These are phyloP conservation scores for Drosophila micromelanica DNA, from an alignment of 1,140 invertebrate genomes.

Conservation along the genomic window DNA sequence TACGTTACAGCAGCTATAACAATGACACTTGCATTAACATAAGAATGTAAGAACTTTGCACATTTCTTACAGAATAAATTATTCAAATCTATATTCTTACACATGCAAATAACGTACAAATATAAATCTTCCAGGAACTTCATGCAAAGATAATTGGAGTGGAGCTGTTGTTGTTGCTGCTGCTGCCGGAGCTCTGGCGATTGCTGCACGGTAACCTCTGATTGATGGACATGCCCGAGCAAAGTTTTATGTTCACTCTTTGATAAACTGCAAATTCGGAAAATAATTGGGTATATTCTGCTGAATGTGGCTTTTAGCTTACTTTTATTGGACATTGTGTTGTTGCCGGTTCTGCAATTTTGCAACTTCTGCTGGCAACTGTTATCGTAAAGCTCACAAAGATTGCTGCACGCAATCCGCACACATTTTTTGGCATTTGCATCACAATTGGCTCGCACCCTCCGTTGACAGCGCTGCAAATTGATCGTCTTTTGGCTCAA, in stretches of 20 bases:
- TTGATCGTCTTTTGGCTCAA: background rate
- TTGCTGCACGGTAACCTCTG: slow-evolving; percentile 16
- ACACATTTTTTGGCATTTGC: slow-evolving; percentile 19
- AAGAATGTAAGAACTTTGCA: background rate
- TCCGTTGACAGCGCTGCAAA: background rate
- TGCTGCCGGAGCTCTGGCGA: background rate
- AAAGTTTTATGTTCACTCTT: slow-evolving; percentile 24
- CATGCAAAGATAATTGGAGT: slow-evolving; percentile 1
- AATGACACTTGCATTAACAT: background rate
- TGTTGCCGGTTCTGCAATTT: slow-evolving; percentile 28
- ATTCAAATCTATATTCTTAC: background rate
- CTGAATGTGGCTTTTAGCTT: background rate
- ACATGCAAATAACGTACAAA: background rate
- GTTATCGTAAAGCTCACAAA: slow-evolving; percentile 39
- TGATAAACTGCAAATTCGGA: slow-evolving; percentile 16
- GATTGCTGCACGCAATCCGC: slow-evolving; percentile 38
- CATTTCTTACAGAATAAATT: background rate
- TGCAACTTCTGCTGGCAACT: slow-evolving; percentile 26
- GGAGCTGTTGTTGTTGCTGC: slow-evolving; percentile 7
- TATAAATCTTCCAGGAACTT: background rate
- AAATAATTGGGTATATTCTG: background rate
- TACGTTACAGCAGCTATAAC: background rate
- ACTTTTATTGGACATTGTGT: slow-evolving; percentile 15
- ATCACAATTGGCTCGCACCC: background rate
- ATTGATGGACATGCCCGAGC: slow-evolving; percentile 23